Conservation (phyloP, 2,113 vertebrate species). For the Catharus minimus region DNA sequence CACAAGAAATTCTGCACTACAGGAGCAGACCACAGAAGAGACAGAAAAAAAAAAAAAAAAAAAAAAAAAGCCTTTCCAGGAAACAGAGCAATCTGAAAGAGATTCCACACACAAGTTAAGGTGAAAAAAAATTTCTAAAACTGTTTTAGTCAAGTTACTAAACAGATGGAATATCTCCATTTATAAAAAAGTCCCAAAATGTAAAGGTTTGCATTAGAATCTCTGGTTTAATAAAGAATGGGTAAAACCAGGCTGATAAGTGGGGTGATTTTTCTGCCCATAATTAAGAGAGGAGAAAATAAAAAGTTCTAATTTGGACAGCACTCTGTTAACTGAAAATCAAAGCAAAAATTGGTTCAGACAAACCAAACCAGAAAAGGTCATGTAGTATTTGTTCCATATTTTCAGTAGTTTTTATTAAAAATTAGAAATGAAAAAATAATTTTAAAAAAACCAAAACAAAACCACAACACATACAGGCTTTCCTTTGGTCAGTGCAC, state of each 20-base stretch:
- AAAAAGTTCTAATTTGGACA: neutral
- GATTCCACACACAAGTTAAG: neutral
- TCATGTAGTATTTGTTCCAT: neutral
- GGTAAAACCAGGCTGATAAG: neutral
- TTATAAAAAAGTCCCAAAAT: neutral
- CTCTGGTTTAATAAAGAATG: neutral
- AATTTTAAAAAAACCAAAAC: too few relatives aligned
- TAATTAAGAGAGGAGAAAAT: neutral
- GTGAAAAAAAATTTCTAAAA: neutral
- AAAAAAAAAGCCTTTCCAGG: neutral
- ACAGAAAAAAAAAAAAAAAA: neutral
- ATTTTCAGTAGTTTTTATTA: neutral
- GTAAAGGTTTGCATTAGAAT: neutral
- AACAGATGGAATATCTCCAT: neutral
- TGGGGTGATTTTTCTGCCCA: neutral
- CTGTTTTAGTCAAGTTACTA: neutral
- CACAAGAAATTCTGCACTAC: constrained; percentile 45
- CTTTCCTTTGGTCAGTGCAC: neutral
- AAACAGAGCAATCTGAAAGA: neutral
- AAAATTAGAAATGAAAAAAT: neutral
- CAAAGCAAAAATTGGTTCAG: neutral
- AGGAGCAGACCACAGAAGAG: constrained; percentile 2
- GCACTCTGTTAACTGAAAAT: neutral
- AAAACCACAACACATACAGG: neutral
- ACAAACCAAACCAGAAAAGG: neutral